Evolutionary conservation across 2,888 invertebrate species (phyloP).

Genomic region (Cephus spinipes): DNA sequence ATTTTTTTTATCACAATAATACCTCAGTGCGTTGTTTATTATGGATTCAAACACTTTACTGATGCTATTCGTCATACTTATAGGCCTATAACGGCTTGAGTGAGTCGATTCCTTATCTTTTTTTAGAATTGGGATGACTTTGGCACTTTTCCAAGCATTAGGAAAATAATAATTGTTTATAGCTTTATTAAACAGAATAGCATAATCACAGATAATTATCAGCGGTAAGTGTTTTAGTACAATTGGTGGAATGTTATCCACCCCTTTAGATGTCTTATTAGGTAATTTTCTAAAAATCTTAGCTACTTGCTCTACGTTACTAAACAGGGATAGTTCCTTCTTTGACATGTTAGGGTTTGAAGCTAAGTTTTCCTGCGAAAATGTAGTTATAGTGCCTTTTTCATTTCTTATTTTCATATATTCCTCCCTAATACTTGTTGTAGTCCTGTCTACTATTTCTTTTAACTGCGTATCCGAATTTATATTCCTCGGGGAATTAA

Average conservation of each 20-base stretch:
- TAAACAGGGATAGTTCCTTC: too few relatives aligned
- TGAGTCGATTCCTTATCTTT: constrained; percentile 13
- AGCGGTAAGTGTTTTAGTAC: constrained; percentile 21
- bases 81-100: constrained; percentile 24
- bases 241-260: constrained; percentile 25
- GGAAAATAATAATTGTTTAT: constrained; percentile 22
- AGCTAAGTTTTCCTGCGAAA: too few relatives aligned
- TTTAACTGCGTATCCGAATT: too few relatives aligned
- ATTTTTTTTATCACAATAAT: not conserved
- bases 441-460: too few relatives aligned
- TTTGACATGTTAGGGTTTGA: too few relatives aligned
- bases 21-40: not conserved
- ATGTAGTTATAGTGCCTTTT: too few relatives aligned
- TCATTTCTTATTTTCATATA: too few relatives aligned
- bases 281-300: too few relatives aligned
- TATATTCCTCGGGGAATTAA: too few relatives aligned
- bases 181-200: constrained; percentile 24
- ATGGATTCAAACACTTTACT: constrained; percentile 28
- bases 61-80: constrained; percentile 23
- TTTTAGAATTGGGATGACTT: constrained; percentile 25
- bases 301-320: too few relatives aligned
- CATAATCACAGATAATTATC: not conserved
- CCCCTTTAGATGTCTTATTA: constrained; percentile 26
- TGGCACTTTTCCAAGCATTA: constrained; percentile 18
- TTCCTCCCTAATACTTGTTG: too few relatives aligned